phyloP scores from a whole-genome alignment of 2,888 invertebrate species.

The Dusona sp. region DNA sequence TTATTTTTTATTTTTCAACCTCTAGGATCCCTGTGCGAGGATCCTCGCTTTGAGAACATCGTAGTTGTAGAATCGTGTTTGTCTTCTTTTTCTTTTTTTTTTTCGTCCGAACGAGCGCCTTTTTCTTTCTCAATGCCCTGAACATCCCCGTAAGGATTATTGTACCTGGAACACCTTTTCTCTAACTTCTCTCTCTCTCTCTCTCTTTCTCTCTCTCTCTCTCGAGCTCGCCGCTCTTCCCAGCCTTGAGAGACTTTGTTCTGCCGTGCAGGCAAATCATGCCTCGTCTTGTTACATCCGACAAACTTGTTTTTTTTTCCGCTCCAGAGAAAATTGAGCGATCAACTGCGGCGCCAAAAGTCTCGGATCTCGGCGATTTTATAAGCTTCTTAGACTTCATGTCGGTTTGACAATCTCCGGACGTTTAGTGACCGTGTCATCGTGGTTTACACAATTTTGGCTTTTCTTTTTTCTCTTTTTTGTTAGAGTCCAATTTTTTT shows the following conservation, averaged over 20 bases:
- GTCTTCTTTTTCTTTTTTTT: constrained; percentile 35
- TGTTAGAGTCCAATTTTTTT: too few species aligned
- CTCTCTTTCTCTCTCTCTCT: too few species aligned
- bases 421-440: not conserved
- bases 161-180: constrained; percentile 41
- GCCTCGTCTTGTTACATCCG: constrained; percentile 3
- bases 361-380: constrained; percentile 4
- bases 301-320: constrained; percentile 2
- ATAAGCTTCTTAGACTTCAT: constrained; percentile 32
- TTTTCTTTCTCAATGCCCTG: constrained; percentile 17
- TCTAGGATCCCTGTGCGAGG: not conserved
- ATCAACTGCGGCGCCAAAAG: constrained; percentile 42
- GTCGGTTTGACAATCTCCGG: too few species aligned
- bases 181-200: not conserved
- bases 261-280: not conserved
- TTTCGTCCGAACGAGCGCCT: not conserved
- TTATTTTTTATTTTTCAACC: constrained; percentile 1
- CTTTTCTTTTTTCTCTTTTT: too few species aligned
- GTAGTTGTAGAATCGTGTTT: constrained; percentile 2
- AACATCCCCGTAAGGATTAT: constrained; percentile 27
- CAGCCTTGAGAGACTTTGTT: not conserved
- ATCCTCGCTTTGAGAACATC: constrained; percentile 15
- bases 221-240: not conserved
- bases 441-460: not conserved
- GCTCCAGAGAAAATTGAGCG: constrained; percentile 23